These are phyloP conservation scores for Megathymus violae DNA, from an alignment of 1,140 invertebrate species.

Conservation along the genomic window DNA sequence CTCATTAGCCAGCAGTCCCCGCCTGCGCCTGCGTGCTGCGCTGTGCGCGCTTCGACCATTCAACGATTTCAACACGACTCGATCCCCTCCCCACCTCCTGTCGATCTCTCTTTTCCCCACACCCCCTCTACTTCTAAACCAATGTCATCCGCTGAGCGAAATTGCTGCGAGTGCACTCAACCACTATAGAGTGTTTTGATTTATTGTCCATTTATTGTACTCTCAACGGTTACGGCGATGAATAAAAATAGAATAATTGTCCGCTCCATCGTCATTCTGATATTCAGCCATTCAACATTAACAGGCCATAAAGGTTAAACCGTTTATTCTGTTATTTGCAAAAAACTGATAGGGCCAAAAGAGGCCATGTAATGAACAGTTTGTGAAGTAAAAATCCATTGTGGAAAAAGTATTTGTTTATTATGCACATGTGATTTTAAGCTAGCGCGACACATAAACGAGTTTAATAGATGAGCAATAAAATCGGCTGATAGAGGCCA, in stretches of 20 bases:
- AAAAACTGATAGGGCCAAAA: background rate
- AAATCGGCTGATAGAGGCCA: slow-evolving; percentile 64
- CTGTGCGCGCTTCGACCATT: slow-evolving; percentile 45
- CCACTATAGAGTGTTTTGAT: slow-evolving; percentile 71
- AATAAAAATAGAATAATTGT: slow-evolving; percentile 59
- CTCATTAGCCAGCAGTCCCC: slow-evolving; percentile 71
- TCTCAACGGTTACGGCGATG: slow-evolving; percentile 50
- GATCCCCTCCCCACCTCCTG: slow-evolving; percentile 32
- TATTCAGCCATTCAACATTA: slow-evolving; percentile 37
- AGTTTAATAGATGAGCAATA: background rate
- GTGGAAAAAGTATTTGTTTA: no score
- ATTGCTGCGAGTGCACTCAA: slow-evolving; percentile 70
- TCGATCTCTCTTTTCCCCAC: slow-evolving; percentile 34
- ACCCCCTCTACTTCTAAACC: slow-evolving; percentile 38
- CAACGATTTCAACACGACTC: slow-evolving; percentile 48
- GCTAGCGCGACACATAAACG: background rate
- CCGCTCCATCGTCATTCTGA: slow-evolving; percentile 40
- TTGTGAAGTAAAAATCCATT: no score
- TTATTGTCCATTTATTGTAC: slow-evolving; percentile 78
- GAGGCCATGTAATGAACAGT: background rate
- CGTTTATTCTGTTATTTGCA: background rate
- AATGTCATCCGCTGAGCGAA: slow-evolving; percentile 58
- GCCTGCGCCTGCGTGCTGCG: slow-evolving; percentile 49
- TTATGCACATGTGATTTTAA: background rate
- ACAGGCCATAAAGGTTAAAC: slow-evolving; percentile 17